A percentile compares a stretch with the other conserved stretches of the same genome.
Conservation (phyloP, 2,888 invertebrate genomes). For the Caenorhabditis doughertyi region DNA sequence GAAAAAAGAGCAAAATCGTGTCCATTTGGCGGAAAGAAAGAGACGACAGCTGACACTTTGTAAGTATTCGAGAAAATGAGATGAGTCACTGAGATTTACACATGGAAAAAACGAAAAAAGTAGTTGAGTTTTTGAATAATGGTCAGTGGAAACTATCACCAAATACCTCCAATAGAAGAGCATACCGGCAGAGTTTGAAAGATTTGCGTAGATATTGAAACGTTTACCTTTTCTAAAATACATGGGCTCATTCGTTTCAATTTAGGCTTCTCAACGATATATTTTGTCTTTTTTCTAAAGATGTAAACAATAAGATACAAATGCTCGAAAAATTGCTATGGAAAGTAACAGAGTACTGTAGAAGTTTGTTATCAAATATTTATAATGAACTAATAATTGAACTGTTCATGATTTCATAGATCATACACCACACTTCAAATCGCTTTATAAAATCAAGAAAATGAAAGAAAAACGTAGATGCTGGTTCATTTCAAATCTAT, state of each 20-base stretch:
- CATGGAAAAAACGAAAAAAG: neutral
- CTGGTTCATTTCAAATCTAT: slow-evolving; percentile 32
- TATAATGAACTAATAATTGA: no score
- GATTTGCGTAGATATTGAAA: no score
- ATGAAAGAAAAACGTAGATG: neutral
- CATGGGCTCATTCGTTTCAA: no score
- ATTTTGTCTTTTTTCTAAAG: no score
- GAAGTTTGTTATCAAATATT: no score
- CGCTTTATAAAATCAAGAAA: neutral
- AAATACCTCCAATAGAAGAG: no score
- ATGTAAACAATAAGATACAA: no score
- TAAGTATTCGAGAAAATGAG: slow-evolving; percentile 26
- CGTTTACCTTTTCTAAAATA: no score
- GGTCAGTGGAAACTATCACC: neutral
- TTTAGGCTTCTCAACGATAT: no score
- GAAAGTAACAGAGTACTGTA: no score
- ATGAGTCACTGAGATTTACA: slow-evolving; percentile 34
- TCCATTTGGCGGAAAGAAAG: slow-evolving; percentile 20
- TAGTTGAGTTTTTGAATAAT: neutral
- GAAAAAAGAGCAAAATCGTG: slow-evolving; percentile 20
- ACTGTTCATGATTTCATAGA: neutral
- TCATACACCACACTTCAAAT: slow-evolving; percentile 9
- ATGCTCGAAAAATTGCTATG: no score
- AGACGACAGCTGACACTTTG: slow-evolving; percentile 33
- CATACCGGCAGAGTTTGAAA: no score